Conservation (phyloP, 2,888 invertebrate species). For the Pilophorus perplexus region DNA sequence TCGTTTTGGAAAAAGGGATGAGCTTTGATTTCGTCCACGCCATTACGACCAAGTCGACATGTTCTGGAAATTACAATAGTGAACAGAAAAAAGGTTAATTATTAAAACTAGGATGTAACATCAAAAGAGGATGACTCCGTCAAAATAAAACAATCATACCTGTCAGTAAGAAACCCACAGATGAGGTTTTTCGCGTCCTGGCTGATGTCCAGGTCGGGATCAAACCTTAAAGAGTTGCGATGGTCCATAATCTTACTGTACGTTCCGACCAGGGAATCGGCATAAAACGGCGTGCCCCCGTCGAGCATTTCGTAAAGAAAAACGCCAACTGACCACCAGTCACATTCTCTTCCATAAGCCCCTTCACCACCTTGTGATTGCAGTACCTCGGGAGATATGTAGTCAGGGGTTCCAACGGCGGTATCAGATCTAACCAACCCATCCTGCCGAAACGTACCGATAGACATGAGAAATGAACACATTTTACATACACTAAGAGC, state of each 20-base stretch:
- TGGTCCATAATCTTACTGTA: conserved; percentile 99
- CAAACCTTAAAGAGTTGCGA: conserved; percentile 91
- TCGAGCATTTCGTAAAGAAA: conserved; percentile 98
- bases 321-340: conserved; percentile 99
- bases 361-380: conserved; percentile 95
- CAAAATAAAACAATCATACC: conserved; percentile 55
- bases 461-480: conserved; percentile 28
- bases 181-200: conserved; percentile 84
- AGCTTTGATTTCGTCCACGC: conserved; percentile 89
- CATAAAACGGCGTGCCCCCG: conserved; percentile 96
- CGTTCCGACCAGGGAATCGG: conserved; percentile 95
- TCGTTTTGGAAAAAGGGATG: conserved; percentile 96
- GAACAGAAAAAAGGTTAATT: background rate
- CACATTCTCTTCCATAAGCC: conserved; percentile 95
- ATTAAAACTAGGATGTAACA: background rate
- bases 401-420: conserved; percentile 99
- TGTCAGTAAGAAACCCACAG: conserved; percentile 89
- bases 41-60: conserved; percentile 79
- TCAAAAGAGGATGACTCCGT: no score
- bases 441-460: conserved; percentile 63
- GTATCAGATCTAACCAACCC: conserved; percentile 94
- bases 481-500: no score
- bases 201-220: conserved; percentile 87
- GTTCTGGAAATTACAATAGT: no score
- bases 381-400: conserved; percentile 97